Percentiles rank a stretch among this genome's conserved stretches.
Evolutionary conservation across 2,113 vertebrate genomes (phyloP).

Genomic region (Cyprinodon brontotheroides): DNA sequence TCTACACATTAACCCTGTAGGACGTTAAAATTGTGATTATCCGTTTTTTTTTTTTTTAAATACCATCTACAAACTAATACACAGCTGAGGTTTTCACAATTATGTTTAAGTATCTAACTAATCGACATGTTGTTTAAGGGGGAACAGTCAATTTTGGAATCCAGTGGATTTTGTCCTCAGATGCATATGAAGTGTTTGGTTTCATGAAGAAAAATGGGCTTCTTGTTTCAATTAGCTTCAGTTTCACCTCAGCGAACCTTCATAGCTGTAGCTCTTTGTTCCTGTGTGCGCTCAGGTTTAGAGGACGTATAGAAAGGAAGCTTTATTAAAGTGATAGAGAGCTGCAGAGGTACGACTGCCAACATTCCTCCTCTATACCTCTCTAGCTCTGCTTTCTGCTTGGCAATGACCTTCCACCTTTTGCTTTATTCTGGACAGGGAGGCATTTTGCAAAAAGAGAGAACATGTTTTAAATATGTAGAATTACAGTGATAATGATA

Average conservation of each 20-base stretch:
- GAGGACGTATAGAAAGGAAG: constrained; percentile 61
- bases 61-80: neutral
- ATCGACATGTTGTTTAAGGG: neutral
- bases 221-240: constrained; percentile 18
- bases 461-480: neutral
- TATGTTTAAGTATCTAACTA: neutral
- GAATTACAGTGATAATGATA: neutral
- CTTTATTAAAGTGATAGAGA: constrained; percentile 58
- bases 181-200: constrained; percentile 15
- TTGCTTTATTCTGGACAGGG: neutral
- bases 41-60: no score
- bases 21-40: no score
- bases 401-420: neutral
- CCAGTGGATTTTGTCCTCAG: neutral
- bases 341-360: constrained; percentile 45
- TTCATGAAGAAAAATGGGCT: constrained; percentile 14
- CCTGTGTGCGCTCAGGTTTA: constrained; percentile 16
- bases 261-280: constrained; percentile 28
- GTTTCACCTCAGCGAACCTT: constrained; percentile 25
- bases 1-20: neutral
- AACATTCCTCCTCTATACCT: constrained; percentile 55
- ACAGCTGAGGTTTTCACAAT: neutral
- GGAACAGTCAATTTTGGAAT: neutral
- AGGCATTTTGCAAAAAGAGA: neutral
- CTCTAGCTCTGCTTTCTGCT: constrained; percentile 21